phyloP scores from a whole-genome alignment of 2,797 vertebrate genomes.

The Naso thynnoides region DNA sequence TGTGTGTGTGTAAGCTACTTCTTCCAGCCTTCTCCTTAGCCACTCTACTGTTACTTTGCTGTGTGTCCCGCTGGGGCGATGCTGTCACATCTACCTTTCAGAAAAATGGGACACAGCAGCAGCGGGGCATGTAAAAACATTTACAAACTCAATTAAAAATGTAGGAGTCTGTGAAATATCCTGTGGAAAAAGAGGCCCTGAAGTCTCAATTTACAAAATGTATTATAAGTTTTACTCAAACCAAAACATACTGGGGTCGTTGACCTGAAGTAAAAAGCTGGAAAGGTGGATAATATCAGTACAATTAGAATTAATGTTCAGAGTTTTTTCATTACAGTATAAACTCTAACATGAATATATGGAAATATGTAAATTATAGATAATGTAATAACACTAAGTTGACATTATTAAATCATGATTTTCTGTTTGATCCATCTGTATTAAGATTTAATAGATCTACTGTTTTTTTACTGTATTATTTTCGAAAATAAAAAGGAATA shows the following conservation, averaged over 20 bases:
- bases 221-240: slow-evolving; percentile 18
- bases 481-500: too few relatives aligned
- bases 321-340: not conserved
- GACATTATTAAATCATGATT: not conserved
- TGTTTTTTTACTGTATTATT: too few relatives aligned
- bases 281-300: not conserved
- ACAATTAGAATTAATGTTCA: not conserved
- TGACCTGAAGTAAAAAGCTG: slow-evolving; percentile 1
- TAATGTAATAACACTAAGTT: too few relatives aligned
- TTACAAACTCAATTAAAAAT: slow-evolving; percentile 59
- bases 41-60: slow-evolving; percentile 36
- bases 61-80: slow-evolving; percentile 40
- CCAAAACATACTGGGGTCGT: not conserved
- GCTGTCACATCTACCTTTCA: slow-evolving; percentile 59
- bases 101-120: slow-evolving; percentile 53
- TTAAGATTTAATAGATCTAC: not conserved
- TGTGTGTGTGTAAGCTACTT: slow-evolving; percentile 24
- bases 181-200: not conserved
- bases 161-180: slow-evolving; percentile 37
- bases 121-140: slow-evolving; percentile 50
- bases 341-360: not conserved
- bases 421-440: not conserved
- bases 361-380: too few relatives aligned
- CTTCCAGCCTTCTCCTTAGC: slow-evolving; percentile 20
- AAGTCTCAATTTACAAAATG: slow-evolving; percentile 1